Base-by-base conservation (phyloP, 1,140 invertebrate species). In the Pseudachorutes palmiensis region DNA sequence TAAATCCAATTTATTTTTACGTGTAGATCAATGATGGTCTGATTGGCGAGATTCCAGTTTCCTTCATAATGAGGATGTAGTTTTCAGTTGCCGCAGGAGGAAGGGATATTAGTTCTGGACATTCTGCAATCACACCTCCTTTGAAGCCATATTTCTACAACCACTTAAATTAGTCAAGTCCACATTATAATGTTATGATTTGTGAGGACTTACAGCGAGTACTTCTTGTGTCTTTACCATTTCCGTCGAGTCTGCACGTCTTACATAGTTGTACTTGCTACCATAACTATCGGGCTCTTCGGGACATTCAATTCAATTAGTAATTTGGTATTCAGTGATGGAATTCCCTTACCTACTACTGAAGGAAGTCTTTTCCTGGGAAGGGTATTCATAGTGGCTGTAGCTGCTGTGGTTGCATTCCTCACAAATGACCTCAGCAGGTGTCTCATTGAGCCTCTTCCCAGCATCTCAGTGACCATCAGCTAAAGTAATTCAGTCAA, bases 81-180 rank as follows among this genome's bases (percentile, higher is more conserved):
- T 66, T 69, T 41, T 69, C 58, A 41, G 65, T 19, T 28, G 59
- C 22, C 22, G 33, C 24, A 1, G 57, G 32, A n/a, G 22, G 24
- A 24, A 62, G 14, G 3, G 28, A 49, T 19, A 62, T n/a, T 26
- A 66, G 29, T 3, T 29, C 29, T 19, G 68, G 63, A 55, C 55
- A 48, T 19, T 66, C 29, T 22, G 49, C 14, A n/a, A 67, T 26
- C 24, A 30, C 16, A 28, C 28, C 33, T n/a, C 22, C 26, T 48
- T n/a, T 29, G 41, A 62, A 67, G 64, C 65, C 62, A 28, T 65
- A 62, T 49, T 64, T 64, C 68, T 66, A 22, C 5, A 41, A 19
- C 5, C 5, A 19, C 5, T 5, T 9, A 41, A 41, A 41, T 9
- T 41, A 41, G 19, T 9, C 5, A 9, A 41, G 19, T 41, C 5